phyloP scores from a whole-genome alignment of 1,140 invertebrate species.

The Globodera rostochiensis region DNA sequence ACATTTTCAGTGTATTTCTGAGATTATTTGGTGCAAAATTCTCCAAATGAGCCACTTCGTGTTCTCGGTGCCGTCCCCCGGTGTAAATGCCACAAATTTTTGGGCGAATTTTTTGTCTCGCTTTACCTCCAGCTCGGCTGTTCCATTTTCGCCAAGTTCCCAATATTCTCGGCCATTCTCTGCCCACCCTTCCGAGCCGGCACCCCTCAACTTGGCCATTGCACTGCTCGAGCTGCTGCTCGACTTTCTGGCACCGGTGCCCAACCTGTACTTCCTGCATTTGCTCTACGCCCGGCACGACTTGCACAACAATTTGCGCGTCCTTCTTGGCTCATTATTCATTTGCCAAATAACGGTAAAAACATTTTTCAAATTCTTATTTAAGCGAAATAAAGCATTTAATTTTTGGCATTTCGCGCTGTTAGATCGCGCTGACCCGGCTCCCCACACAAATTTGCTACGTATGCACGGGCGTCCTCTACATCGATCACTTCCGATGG shows the following conservation, averaged over 20 bases:
- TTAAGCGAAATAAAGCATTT: not conserved
- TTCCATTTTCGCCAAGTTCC: not conserved
- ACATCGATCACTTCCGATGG: slow-evolving; percentile 25
- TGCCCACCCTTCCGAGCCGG: not conserved
- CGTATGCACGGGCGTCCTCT: slow-evolving; percentile 23
- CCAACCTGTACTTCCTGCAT: slow-evolving; percentile 32
- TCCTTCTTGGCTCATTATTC: slow-evolving; percentile 27
- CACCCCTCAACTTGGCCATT: slow-evolving; percentile 30
- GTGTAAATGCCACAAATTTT: not conserved
- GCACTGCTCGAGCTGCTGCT: slow-evolving; percentile 25
- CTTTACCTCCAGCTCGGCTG: not conserved
- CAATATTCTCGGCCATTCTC: not conserved
- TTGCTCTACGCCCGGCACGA: slow-evolving; percentile 25
- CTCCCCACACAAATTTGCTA: slow-evolving; percentile 31
- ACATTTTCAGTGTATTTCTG: not conserved
- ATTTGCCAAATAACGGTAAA: slow-evolving; percentile 7
- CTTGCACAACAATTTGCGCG: slow-evolving; percentile 35
- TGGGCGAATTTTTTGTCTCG: not conserved
- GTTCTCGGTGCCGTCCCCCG: not conserved
- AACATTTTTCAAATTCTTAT: slow-evolving; percentile 22
- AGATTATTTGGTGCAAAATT: no score
- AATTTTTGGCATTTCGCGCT: slow-evolving; percentile 5
- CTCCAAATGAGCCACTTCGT: not conserved
- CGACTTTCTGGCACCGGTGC: slow-evolving; percentile 21
- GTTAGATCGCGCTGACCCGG: slow-evolving; percentile 30